These are phyloP conservation scores for Hippoglossus stenolepis DNA, from an alignment of 2,113 vertebrate species.

Conservation along the genomic window DNA sequence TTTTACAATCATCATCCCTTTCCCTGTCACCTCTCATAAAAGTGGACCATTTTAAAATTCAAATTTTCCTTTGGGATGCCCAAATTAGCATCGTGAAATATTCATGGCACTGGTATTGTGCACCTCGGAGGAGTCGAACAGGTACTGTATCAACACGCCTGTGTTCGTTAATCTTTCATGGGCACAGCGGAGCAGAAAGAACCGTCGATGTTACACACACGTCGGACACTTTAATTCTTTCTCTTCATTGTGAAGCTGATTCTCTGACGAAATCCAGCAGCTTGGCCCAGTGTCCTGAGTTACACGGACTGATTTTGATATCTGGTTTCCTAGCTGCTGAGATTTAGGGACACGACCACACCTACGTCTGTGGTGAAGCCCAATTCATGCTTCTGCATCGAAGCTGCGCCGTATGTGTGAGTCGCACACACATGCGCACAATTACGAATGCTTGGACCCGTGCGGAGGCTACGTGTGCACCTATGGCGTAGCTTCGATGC, in stretches of 20 bases:
- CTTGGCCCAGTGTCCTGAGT: no score
- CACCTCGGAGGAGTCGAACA: conserved; percentile 56
- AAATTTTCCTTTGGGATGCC: conserved; percentile 62
- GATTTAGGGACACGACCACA: not conserved
- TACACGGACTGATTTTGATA: not conserved
- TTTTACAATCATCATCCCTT: conserved; percentile 42
- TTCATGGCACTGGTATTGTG: conserved; percentile 63
- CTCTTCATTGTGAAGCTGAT: conserved; percentile 19
- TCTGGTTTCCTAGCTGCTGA: not conserved
- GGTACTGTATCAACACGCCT: conserved; percentile 56
- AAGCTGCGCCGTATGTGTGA: no score
- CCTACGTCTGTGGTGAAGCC: no score
- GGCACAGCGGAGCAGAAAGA: conserved; percentile 25
- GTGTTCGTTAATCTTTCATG: conserved; percentile 64
- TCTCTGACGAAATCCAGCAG: conserved; percentile 14
- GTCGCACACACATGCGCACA: no score
- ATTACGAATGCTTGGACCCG: no score
- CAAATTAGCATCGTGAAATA: conserved; percentile 79
- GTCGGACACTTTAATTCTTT: conserved; percentile 18
- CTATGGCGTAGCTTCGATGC: no score
- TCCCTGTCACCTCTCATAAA: conserved; percentile 53
- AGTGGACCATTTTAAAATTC: conserved; percentile 61
- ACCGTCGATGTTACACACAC: conserved; percentile 1
- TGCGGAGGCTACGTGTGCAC: no score
- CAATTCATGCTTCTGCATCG: no score